A percentile compares a stretch with the other conserved stretches of the same genome.
Evolutionary conservation across 2,797 vertebrate genomes (phyloP).

Genomic region (Myotis daubentonii): DNA sequence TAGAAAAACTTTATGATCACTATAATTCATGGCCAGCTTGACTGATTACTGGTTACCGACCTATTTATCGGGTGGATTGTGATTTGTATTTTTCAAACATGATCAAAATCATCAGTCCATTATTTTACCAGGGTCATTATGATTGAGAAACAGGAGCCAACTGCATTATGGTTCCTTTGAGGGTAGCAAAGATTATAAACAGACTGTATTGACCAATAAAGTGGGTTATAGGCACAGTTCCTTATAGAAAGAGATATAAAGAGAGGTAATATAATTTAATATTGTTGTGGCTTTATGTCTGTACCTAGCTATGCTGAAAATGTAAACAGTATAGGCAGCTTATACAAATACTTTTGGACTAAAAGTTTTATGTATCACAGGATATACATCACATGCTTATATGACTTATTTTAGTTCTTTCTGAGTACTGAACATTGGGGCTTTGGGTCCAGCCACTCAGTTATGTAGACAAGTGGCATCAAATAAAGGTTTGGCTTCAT

Average conservation of each 20-base stretch:
- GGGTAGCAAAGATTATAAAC: neutral
- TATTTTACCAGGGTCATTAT: neutral
- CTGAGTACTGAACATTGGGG: neutral
- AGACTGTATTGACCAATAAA: neutral
- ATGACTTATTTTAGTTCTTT: neutral
- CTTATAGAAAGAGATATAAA: neutral
- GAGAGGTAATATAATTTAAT: neutral
- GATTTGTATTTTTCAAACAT: slow-evolving; percentile 45
- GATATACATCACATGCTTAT: neutral
- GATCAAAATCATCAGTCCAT: neutral
- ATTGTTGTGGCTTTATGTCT: slow-evolving; percentile 11
- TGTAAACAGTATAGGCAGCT: neutral
- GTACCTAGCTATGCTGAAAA: neutral
- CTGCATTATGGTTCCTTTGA: slow-evolving; percentile 15
- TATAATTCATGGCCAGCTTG: neutral
- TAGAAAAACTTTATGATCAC: neutral
- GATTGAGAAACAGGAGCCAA: neutral
- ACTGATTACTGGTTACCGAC: neutral
- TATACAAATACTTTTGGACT: neutral
- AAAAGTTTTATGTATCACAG: neutral
- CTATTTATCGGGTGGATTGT: neutral
- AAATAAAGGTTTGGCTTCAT: slow-evolving; percentile 43
- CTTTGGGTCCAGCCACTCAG: slow-evolving; percentile 20
- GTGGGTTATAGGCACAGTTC: neutral
- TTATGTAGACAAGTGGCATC: slow-evolving; percentile 28